phyloP scores from a whole-genome alignment of 2,797 vertebrate species.

The Bradypodion pumilum region DNA sequence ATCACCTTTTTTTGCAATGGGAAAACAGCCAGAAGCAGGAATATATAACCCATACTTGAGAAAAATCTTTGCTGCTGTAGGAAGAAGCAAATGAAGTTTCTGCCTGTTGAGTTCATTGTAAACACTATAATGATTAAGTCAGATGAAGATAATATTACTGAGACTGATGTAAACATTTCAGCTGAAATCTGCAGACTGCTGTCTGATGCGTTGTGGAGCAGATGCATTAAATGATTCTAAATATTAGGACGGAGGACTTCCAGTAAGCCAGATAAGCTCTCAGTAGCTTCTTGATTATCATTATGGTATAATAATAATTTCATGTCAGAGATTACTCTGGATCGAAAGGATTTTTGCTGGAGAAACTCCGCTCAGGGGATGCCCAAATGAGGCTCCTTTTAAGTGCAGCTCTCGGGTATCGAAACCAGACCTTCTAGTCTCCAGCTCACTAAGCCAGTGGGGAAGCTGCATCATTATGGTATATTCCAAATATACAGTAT shows the following conservation, averaged over 20 bases:
- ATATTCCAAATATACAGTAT: conserved; percentile 31
- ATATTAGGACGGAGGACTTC: conserved; percentile 24
- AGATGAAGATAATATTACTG: conserved; percentile 51
- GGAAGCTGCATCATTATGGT: conserved; percentile 49
- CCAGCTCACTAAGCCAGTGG: too few species aligned
- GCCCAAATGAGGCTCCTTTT: too few species aligned
- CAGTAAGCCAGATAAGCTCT: conserved; percentile 59
- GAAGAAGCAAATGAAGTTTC: conserved; percentile 13
- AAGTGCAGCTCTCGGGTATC: too few species aligned
- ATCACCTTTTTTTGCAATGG: background rate
- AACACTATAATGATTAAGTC: conserved; percentile 60
- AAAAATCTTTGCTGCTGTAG: fast-evolving
- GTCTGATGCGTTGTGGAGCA: conserved; percentile 16
- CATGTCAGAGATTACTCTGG: too few species aligned
- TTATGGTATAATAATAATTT: conserved; percentile 39
- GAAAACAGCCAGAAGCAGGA: conserved; percentile 35
- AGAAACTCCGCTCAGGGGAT: too few species aligned
- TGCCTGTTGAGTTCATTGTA: conserved; percentile 50
- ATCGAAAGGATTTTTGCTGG: too few species aligned
- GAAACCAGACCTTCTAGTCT: too few species aligned
- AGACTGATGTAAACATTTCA: conserved; percentile 49
- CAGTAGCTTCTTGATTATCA: conserved; percentile 57
- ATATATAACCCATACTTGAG: conserved; percentile 33
- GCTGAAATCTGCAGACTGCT: conserved; percentile 48
- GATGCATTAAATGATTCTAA: conserved; percentile 41